These are phyloP conservation scores for Hipposideros larvatus DNA, from an alignment of 2,797 vertebrate genomes.

Conservation along the genomic window DNA sequence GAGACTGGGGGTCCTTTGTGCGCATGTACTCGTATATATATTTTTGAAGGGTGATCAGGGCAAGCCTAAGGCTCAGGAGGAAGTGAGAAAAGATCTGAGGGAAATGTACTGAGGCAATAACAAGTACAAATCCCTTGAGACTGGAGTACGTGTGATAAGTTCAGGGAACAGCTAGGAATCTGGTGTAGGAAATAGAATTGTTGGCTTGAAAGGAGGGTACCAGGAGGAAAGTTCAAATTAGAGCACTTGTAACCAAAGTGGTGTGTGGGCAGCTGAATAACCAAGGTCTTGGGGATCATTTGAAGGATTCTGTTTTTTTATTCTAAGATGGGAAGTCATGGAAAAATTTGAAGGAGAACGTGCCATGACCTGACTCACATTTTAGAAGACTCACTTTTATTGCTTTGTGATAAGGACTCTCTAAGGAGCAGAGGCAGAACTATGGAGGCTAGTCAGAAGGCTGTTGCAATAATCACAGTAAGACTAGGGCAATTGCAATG, in stretches of 20 bases:
- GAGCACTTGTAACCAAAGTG: neutral
- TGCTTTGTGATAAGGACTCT: neutral
- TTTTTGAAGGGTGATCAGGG: neutral
- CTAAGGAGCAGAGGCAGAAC: neutral
- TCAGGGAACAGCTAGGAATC: neutral
- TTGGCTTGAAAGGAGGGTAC: neutral
- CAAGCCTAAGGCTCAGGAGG: neutral
- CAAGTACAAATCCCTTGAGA: neutral
- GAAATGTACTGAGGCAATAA: neutral
- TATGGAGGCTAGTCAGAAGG: neutral
- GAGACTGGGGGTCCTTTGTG: neutral
- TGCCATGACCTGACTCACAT: neutral
- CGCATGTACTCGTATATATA: neutral
- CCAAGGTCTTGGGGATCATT: neutral
- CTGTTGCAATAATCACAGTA: neutral
- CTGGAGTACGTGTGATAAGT: neutral
- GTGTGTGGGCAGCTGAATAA: neutral
- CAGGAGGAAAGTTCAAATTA: neutral
- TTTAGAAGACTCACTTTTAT: neutral
- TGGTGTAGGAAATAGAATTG: neutral
- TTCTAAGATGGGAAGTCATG: neutral
- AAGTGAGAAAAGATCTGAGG: neutral
- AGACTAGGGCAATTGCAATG: neutral
- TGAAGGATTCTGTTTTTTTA: neutral
- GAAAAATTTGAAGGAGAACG: conserved; percentile 5